These are phyloP conservation scores for Urosaurus nigricauda DNA, from an alignment of 2,797 vertebrate genomes.

Conservation along the genomic window DNA sequence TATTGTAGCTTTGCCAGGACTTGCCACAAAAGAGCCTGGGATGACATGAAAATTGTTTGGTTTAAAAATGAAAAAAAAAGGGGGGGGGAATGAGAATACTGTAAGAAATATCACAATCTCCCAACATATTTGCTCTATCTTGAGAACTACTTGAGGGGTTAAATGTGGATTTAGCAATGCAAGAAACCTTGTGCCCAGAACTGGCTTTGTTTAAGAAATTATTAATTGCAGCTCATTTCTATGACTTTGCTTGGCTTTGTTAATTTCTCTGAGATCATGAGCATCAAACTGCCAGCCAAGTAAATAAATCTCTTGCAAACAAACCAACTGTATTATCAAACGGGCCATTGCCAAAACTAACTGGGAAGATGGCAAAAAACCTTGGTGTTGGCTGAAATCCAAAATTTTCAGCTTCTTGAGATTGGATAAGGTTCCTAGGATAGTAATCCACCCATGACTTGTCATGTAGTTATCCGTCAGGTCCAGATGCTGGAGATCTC, in stretches of 20 bases:
- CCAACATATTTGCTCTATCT: too few species aligned
- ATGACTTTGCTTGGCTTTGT: slow-evolving; percentile 46
- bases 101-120: too few species aligned
- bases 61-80: too few species aligned
- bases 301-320: slow-evolving; percentile 64
- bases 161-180: slow-evolving; percentile 4
- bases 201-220: slow-evolving; percentile 46
- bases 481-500: slow-evolving; percentile 68
- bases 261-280: slow-evolving; percentile 61
- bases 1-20: too few species aligned
- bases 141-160: neutral
- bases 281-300: slow-evolving; percentile 69
- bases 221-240: slow-evolving; percentile 62
- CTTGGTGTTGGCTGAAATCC: slow-evolving; percentile 64
- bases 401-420: slow-evolving; percentile 66
- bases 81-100: too few species aligned
- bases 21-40: too few species aligned
- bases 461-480: slow-evolving; percentile 64
- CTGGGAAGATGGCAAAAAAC: slow-evolving; percentile 57
- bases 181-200: slow-evolving; percentile 11
- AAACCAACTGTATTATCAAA: slow-evolving; percentile 58
- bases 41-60: too few species aligned
- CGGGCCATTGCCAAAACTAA: slow-evolving; percentile 66
- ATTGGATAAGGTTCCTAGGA: slow-evolving; percentile 58
- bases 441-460: slow-evolving; percentile 67